phyloP scores from a whole-genome alignment of 2,888 invertebrate genomes.

The Drosophila merina region DNA sequence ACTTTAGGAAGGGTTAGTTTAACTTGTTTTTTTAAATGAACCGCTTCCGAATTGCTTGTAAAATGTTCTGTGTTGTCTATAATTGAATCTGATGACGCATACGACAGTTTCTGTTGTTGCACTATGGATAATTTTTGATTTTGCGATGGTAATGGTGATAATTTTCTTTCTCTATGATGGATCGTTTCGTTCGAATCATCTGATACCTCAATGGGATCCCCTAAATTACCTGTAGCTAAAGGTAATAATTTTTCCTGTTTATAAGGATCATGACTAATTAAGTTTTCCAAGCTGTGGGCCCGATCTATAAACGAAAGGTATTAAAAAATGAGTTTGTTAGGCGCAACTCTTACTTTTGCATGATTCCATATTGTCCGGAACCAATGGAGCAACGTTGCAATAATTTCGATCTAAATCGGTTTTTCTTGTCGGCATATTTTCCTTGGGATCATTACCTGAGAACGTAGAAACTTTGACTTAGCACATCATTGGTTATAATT shows the following conservation, averaged over 20 bases:
- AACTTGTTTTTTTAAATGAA: constrained; percentile 4
- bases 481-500: too few species aligned
- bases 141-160: constrained; percentile 2
- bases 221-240: constrained; percentile 63
- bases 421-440: constrained; percentile 8
- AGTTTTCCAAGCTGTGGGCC: background rate
- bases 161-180: constrained; percentile 6
- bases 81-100: constrained; percentile 5
- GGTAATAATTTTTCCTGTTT: constrained; percentile 18
- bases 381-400: constrained; percentile 83
- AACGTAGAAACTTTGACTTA: background rate
- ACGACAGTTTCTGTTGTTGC: constrained; percentile 19
- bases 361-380: constrained; percentile 80
- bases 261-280: background rate
- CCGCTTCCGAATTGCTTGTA: constrained; percentile 1
- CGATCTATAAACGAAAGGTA: background rate
- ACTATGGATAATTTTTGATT: constrained; percentile 11
- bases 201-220: constrained; percentile 80
- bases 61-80: background rate
- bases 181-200: constrained; percentile 74
- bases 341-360: constrained; percentile 18
- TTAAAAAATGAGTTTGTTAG: background rate
- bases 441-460: constrained; percentile 7
- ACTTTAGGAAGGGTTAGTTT: constrained; percentile 41
- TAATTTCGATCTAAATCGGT: constrained; percentile 71